A percentile compares a stretch with the other conserved stretches of the same genome.
These are phyloP conservation scores for Lamellibrachia satsuma DNA, from an alignment of 2,888 invertebrate species.

Conservation along the genomic window DNA sequence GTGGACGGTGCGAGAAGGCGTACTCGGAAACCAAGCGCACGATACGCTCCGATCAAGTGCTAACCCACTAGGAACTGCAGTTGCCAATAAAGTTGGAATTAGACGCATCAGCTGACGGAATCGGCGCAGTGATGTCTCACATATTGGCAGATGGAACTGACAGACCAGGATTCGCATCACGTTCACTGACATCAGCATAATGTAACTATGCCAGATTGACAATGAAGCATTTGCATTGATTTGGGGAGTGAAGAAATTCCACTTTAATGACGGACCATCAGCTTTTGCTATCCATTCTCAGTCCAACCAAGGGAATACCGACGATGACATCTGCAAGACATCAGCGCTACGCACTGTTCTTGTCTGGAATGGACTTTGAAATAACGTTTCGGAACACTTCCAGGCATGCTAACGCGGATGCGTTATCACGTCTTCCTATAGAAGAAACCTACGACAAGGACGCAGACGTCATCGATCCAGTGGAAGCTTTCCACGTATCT, in stretches of 20 bases:
- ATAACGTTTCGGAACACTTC: conserved; percentile 13
- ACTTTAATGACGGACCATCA: not conserved
- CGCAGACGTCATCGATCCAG: not conserved
- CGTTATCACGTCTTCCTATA: not conserved
- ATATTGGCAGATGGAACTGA: not conserved
- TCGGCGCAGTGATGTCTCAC: not conserved
- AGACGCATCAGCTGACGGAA: not conserved
- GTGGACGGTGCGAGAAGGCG: conserved; percentile 6
- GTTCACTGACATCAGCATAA: not conserved
- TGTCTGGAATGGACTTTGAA: conserved; percentile 25
- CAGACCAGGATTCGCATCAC: too few species aligned
- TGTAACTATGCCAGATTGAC: conserved; percentile 14
- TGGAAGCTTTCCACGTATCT: conserved; percentile 22
- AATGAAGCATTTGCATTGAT: not conserved
- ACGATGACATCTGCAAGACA: not conserved
- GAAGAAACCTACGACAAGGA: not conserved
- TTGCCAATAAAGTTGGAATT: conserved; percentile 18
- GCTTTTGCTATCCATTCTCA: too few species aligned
- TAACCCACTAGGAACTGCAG: not conserved
- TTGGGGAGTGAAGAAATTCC: not conserved
- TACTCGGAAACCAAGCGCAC: not conserved
- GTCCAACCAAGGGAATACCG: not conserved
- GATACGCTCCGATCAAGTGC: not conserved
- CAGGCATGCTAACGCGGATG: not conserved
- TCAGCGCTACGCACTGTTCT: not conserved